Percentiles rank a stretch among this genome's conserved stretches.
phyloP scores from a whole-genome alignment of 2,888 invertebrate genomes.

The Furcula furcula region DNA sequence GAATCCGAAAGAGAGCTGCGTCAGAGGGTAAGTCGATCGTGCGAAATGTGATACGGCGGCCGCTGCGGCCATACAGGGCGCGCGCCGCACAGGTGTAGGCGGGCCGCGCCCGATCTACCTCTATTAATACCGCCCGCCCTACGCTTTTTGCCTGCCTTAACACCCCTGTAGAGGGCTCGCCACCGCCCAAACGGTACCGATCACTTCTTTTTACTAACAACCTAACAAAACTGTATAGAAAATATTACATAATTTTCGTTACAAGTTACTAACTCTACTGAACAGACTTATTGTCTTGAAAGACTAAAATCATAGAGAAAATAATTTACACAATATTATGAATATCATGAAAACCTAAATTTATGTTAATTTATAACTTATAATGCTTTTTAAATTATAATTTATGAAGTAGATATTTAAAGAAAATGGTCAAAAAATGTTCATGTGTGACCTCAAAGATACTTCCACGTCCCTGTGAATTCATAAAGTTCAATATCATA shows the following conservation, averaged over 20 bases:
- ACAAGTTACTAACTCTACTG: neutral
- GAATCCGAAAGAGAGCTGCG: conserved; percentile 99
- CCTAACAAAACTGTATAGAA: neutral
- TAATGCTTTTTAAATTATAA: too few species aligned
- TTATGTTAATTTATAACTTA: too few species aligned
- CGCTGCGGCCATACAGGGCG: conserved; percentile 67
- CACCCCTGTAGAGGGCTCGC: conserved; percentile 31
- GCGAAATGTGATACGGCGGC: conserved; percentile 74
- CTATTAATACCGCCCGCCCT: conserved; percentile 74
- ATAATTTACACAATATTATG: too few species aligned
- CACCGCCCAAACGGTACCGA: neutral
- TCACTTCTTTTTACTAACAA: neutral
- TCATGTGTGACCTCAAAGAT: neutral
- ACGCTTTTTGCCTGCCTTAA: conserved; percentile 38
- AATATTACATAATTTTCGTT: conserved; percentile 1
- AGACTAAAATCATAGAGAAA: neutral
- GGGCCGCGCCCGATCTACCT: conserved; percentile 56
- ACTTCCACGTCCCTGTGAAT: conserved; percentile 4
- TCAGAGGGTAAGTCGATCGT: conserved; percentile 93
- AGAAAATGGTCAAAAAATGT: neutral
- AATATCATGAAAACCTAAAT: too few species aligned
- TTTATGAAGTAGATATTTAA: too few species aligned
- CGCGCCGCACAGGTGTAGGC: conserved; percentile 62
- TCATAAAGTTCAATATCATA: conserved; percentile 34
- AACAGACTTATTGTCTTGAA: neutral